Base-by-base conservation (phyloP, 2,888 invertebrate species). In the Tetheella fluctuosa region DNA sequence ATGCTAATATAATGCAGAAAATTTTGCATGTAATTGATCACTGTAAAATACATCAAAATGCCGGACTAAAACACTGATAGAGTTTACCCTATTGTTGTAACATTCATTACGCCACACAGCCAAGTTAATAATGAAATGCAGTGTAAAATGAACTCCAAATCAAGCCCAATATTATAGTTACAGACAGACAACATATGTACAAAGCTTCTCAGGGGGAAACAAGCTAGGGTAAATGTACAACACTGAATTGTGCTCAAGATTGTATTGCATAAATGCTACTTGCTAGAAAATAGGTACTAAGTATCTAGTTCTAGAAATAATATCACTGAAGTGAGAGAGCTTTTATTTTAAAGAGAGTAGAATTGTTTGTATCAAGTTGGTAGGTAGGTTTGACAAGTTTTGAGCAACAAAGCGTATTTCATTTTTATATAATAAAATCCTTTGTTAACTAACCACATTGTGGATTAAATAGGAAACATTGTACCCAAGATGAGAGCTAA, bases 401-500 rank as follows among this genome's bases (percentile, higher is more conserved):
- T n/a, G n/a, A n/a, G n/a, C n/a, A n/a, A n/a, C n/a, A n/a, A n/a
- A n/a, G n/a, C n/a, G n/a, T n/a, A n/a, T n/a, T n/a, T n/a, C n/a
- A n/a, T n/a, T n/a, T n/a, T n/a, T n/a, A n/a, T n/a, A n/a, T n/a
- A n/a, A n/a, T n/a, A n/a, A n/a, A n/a, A n/a, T n/a, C 39, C 39
- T 39, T 15, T 39, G 3, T 12, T 39, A 39, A 34, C 34, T 12
- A 34, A 4, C 34, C 34, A 8, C 15, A 4, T 13, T 13, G 37
- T 4, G 3, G 37, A 2, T 39, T 17, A 42, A 2, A 48, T n/a
- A 20, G 3, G 57, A 39, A 64, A 60, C 68, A 64, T 70, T 72
- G 68, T 76, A 71, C 65, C 20, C 10, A 20, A 54, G 62, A 67
- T 68, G 64, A 63, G 64, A 69, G 57, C 65, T 79, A 80, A 81